Base-by-base conservation (phyloP, 2,113 vertebrate species). In the Suncus etruscus region DNA sequence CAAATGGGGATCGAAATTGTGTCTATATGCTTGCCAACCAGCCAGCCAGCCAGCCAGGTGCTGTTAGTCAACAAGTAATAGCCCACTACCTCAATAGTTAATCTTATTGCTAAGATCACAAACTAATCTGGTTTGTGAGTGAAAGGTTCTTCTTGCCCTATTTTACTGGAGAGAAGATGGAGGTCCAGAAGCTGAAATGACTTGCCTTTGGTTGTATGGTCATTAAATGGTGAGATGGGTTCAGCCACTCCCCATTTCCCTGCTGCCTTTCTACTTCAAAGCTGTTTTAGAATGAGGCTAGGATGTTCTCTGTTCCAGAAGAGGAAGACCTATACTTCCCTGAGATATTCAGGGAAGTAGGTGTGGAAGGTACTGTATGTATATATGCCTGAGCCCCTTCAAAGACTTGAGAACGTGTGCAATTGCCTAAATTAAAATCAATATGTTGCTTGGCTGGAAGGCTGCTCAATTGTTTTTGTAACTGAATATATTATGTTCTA, bases 381-480 rank as follows among this genome's bases (percentile, higher is more conserved):
- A 47, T 22, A 18, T 68, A 25, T 31, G 61, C 27, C 69, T n/a
- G 3, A 39, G 9, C 54, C 9, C 39, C 80, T 68, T 47, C 24
- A 22, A 82, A 81, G 48, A 87, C 86, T 51, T 78, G n/a, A 74
- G 86, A 90, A 86, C 1, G 10, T 79, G 63, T 51, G 76, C 88
- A 87, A 80, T 45, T 85, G 76, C 63, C 86, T 89, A 92, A 95
- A 96, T 96, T 92, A 95, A 96, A 95, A 97, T 96, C 95, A 95
- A 94, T 97, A 95, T 39, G 65, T 81, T 94, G 89, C 83, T 96
- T 91, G 95, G 91, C 87, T 97, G 91, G 87, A 97, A 97, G 88
- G 29, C 81, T 87, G n/a, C 69, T 1, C 83, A 81, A 92, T 94
- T 91, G 86, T 96, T 97, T 93, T 94, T 94, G 92, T 94, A 96